phyloP scores from a whole-genome alignment of 2,113 vertebrate species.

The Marmota flaviventris region DNA sequence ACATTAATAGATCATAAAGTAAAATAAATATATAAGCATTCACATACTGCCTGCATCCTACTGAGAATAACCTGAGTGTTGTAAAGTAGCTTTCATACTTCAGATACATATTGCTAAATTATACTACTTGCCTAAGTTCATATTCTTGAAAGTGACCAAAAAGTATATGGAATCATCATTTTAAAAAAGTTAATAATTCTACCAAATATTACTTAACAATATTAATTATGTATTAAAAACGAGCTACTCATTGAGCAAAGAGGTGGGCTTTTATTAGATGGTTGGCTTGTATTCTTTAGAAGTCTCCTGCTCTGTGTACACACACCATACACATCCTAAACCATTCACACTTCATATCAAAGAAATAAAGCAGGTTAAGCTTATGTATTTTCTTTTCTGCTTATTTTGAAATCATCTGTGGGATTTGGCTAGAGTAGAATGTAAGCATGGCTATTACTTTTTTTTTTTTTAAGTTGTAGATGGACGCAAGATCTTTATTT shows the following conservation, averaged over 20 bases:
- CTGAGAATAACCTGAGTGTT: background rate
- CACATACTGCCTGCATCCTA: background rate
- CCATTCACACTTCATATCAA: slow-evolving; percentile 20
- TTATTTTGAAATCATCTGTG: slow-evolving; percentile 53
- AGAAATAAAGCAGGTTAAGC: slow-evolving; percentile 17
- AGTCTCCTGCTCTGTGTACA: background rate
- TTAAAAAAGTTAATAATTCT: slow-evolving; percentile 47
- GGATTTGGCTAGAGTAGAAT: slow-evolving; percentile 53
- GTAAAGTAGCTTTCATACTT: background rate
- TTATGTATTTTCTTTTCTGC: slow-evolving; percentile 43
- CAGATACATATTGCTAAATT: background rate
- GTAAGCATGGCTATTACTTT: slow-evolving; percentile 28
- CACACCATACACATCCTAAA: background rate
- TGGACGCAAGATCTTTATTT: too few species aligned
- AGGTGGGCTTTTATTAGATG: background rate
- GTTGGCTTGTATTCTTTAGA: background rate
- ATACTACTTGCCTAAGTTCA: background rate
- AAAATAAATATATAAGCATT: slow-evolving; percentile 58
- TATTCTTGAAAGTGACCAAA: slow-evolving; percentile 49
- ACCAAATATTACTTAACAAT: slow-evolving; percentile 30
- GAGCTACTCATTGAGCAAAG: background rate
- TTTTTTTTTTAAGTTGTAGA: too few species aligned
- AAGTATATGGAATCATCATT: slow-evolving; percentile 4
- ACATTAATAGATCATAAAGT: slow-evolving; percentile 4
- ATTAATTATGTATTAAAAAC: slow-evolving; percentile 37